A percentile compares a stretch with the other conserved stretches of the same genome.
phyloP scores from a whole-genome alignment of 2,888 invertebrate species.

The Drosophila ustulata region DNA sequence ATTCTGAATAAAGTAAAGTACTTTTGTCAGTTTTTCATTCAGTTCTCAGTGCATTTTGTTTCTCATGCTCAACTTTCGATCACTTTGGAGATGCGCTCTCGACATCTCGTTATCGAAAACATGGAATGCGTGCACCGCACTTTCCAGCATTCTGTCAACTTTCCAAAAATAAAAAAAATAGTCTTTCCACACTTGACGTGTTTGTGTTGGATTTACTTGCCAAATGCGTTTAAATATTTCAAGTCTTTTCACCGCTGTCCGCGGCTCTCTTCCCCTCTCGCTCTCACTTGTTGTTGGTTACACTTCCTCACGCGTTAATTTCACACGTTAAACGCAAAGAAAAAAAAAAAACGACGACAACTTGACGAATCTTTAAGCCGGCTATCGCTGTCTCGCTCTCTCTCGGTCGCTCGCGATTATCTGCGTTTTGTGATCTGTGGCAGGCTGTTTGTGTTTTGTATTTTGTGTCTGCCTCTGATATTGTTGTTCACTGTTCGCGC shows the following conservation, averaged over 20 bases:
- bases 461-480: background rate
- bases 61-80: too few species aligned
- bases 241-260: background rate
- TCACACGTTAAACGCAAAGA: slow-evolving; percentile 45
- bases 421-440: background rate
- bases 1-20: too few species aligned
- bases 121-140: background rate
- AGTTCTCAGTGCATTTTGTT: too few species aligned
- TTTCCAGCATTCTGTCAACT: slow-evolving; percentile 3
- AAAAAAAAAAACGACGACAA: slow-evolving; percentile 11
- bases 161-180: background rate
- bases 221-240: slow-evolving; percentile 17
- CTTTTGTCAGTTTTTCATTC: too few species aligned
- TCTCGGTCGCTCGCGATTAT: background rate
- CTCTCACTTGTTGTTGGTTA: background rate
- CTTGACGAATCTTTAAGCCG: slow-evolving; percentile 31
- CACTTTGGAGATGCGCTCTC: too few species aligned
- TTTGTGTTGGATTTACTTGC: slow-evolving; percentile 16
- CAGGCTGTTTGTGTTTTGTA: background rate
- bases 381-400: slow-evolving; percentile 8
- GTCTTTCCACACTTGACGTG: background rate
- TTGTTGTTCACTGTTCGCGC: slow-evolving; percentile 44
- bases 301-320: slow-evolving; percentile 60
- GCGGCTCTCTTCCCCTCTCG: background rate
- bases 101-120: background rate